Evolutionary conservation across 2,113 vertebrate genomes (phyloP), one percentile per base, ranked within the genome.

Genomic region (Pelecanus crispus): DNA sequence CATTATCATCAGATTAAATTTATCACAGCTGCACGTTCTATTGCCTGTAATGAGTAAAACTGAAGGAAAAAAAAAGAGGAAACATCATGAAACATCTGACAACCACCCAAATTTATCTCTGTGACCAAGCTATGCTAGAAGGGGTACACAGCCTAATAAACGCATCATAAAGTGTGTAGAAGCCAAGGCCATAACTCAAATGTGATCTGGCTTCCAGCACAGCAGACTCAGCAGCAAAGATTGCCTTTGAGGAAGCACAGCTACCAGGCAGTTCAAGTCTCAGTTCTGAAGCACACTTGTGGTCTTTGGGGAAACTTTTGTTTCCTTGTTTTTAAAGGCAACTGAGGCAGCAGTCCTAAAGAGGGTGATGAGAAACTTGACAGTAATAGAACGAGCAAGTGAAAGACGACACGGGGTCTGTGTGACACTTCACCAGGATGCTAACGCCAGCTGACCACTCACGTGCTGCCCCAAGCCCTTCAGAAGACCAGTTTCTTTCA

Each of bases 1-100:
- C 24, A 47, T 50, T 79, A 73, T 61, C 90, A 88, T 63, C 66
- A 68, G 73, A 91, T 91, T 49, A 91, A 63, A 63, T 93, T 81
- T 75, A 79, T 87, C 10, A 5, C 85, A 85, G 70, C 78, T 93
- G 50, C 40, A 49, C 40, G 50, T 89, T 62, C 29, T 67, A 70
- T 34, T 73, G 45, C 61, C 67, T 74, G 59, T 42, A 94, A 87
- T n/a, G 31, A 82, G 31, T 11, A 44, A 90, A 89, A 87, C 15
- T 49, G 47, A 81, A 20, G 62, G 44, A 47, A 50, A 71, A 50
- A 50, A 50, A 34, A 34, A 17, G 1, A 67, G 18, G 65, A 92
- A 90, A 44, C 11, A 31, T 32, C 32, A 61, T 9, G 58, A 85
- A 92, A 92, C 49, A 81, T 32, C 44, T 77, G 74, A 83, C 67